These are phyloP conservation scores for Notodonta dromedarius DNA, from an alignment of 2,888 invertebrate genomes.

Conservation along the genomic window DNA sequence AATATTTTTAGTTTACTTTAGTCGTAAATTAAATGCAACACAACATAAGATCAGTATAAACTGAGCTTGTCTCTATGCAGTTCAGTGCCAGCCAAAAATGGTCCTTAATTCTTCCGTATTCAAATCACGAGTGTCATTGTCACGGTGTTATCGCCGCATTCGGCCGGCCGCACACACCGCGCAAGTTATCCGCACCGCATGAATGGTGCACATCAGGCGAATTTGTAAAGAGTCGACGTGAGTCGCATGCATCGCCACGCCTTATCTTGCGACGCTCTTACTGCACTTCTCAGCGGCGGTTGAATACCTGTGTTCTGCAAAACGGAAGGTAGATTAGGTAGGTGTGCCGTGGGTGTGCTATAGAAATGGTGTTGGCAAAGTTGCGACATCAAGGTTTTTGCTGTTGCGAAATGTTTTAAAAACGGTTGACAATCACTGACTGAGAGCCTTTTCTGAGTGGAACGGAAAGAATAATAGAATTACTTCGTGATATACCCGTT, in stretches of 20 bases:
- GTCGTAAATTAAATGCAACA: no score
- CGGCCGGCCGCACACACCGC: conserved; percentile 66
- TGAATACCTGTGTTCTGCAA: conserved; percentile 46
- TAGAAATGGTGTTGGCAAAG: conserved; percentile 23
- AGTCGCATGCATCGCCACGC: conserved; percentile 71
- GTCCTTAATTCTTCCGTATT: conserved; percentile 22
- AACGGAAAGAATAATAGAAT: no score
- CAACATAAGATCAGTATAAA: no score
- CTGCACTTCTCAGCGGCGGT: conserved; percentile 60
- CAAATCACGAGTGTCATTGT: conserved; percentile 70
- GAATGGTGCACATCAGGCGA: conserved; percentile 78
- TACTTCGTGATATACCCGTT: no score
- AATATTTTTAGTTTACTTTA: no score
- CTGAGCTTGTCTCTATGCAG: no score
- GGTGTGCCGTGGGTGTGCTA: conserved; percentile 40
- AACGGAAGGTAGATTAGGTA: conserved; percentile 52
- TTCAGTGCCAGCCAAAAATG: neutral
- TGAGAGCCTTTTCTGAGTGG: no score
- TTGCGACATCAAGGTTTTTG: conserved; percentile 26
- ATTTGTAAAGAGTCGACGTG: conserved; percentile 82
- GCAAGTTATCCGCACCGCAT: conserved; percentile 72
- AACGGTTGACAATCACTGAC: no score
- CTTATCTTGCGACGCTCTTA: conserved; percentile 70
- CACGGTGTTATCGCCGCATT: conserved; percentile 71
- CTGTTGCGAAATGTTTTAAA: neutral